These are phyloP conservation scores for Atrina japonica DNA, from an alignment of 2,888 invertebrate species.

Conservation along the genomic window DNA sequence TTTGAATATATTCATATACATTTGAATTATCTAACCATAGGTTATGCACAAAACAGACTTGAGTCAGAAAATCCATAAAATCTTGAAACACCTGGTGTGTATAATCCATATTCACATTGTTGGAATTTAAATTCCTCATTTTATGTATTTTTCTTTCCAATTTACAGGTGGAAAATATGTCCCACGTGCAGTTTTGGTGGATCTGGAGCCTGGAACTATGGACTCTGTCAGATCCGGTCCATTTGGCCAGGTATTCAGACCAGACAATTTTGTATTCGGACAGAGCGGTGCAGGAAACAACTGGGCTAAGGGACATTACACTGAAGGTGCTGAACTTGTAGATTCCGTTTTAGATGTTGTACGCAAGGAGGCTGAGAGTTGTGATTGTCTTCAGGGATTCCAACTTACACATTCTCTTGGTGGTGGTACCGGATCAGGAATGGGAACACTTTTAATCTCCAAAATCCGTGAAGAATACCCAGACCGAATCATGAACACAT, in stretches of 20 bases:
- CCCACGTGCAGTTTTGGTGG: conserved; percentile 94
- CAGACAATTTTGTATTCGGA: conserved; percentile 95
- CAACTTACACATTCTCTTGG: conserved; percentile 86
- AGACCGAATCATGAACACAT: conserved; percentile 91
- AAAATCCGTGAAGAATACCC: conserved; percentile 91
- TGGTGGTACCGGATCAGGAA: conserved; percentile 93
- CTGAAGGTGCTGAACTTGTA: conserved; percentile 87
- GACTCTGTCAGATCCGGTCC: conserved; percentile 96
- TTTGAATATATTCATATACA: background rate
- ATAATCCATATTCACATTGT: too few relatives aligned
- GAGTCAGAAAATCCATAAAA: too few relatives aligned
- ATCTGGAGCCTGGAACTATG: conserved; percentile 97
- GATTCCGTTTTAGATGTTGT: conserved; percentile 78
- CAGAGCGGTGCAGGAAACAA: conserved; percentile 86
- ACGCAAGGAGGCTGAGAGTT: conserved; percentile 75
- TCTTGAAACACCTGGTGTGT: too few relatives aligned
- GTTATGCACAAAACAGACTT: too few relatives aligned
- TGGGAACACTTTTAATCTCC: conserved; percentile 95
- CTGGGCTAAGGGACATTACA: conserved; percentile 96
- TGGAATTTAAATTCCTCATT: too few relatives aligned
- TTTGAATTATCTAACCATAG: too few relatives aligned
- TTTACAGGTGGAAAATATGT: conserved; percentile 89
- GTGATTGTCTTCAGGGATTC: conserved; percentile 78
- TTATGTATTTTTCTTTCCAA: background rate
- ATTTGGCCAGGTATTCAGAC: conserved; percentile 87